Evolutionary conservation across 2,113 vertebrate genomes (phyloP).

Genomic region (Cepphus grylle): DNA sequence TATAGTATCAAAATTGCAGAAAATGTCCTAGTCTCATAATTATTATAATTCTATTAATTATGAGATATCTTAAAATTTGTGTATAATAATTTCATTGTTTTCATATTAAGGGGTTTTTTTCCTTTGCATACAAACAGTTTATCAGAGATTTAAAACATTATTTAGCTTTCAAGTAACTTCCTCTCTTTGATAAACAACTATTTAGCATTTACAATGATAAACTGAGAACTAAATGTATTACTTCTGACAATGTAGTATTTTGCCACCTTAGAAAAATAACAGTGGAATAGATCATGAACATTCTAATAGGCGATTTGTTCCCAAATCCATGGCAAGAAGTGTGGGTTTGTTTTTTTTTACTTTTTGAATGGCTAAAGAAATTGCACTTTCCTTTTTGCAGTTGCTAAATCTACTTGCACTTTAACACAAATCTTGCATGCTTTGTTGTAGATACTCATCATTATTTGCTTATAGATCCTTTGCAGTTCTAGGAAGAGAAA

Average conservation of each 20-base stretch:
- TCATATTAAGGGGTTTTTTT: neutral
- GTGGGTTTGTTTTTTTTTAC: neutral
- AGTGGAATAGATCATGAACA: neutral
- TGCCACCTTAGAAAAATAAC: neutral
- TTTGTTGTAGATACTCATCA: neutral
- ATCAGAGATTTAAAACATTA: neutral
- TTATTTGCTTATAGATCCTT: neutral
- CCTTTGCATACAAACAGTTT: neutral
- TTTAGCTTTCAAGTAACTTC: neutral
- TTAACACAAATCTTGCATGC: neutral
- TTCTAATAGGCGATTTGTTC: neutral
- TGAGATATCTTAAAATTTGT: neutral
- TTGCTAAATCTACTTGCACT: neutral
- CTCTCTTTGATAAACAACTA: neutral
- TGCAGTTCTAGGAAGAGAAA: neutral
- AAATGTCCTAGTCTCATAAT: neutral
- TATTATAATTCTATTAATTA: neutral
- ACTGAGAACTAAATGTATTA: neutral
- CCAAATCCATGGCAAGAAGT: neutral
- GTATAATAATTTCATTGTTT: neutral
- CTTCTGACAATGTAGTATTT: neutral
- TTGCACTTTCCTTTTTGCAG: neutral
- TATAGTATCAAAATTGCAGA: neutral
- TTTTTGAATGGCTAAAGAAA: neutral
- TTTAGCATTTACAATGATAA: neutral